Base-by-base conservation (phyloP, 1,140 invertebrate genomes). In the Phocides pigmalion region DNA sequence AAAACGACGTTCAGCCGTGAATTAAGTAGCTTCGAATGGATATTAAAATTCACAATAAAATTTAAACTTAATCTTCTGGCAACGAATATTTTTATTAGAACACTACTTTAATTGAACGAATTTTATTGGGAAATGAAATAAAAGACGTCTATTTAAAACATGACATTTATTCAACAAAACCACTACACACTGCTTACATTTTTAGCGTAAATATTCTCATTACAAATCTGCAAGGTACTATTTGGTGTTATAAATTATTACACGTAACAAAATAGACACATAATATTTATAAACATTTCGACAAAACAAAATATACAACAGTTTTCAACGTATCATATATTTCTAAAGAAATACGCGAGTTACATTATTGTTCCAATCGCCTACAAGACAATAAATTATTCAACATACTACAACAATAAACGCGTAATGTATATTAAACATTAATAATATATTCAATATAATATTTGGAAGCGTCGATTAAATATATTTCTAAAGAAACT, bases 101-200 rank as follows among this genome's bases (percentile, higher is more conserved):
- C n/a, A n/a, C n/a, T n/a, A n/a, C n/a, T n/a, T n/a, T n/a, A n/a
- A n/a, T n/a, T n/a, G n/a, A n/a, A n/a, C n/a, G n/a, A n/a, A n/a
- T n/a, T n/a, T n/a, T n/a, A n/a, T n/a, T n/a, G n/a, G n/a, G n/a
- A n/a, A n/a, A 44, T 44, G 11, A 19, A 71, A 68, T 46, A 59
- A 66, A 42, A 41, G 49, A 58, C 15, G 32, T 19, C 11, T n/a
- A 49, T 74, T 82, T 77, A 76, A 86, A 90, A 90, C 82, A 90
- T 84, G 77, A 90, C 82, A 90, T 88, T 90, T 90, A 90, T 88
- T 90, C 83, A 90, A 90, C 87, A 87, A 90, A 88, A 90, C 66
- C 49, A 79, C 85, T 88, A 90, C 84, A 88, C 80, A 88, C 77
- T 72, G 74, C 74, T 83, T 82, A 87, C 73, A 89, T 64, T 76